A percentile compares a stretch with the other conserved stretches of the same genome.
These are phyloP conservation scores for Lepus townsendii DNA, from an alignment of 2,797 vertebrate species.

Conservation along the genomic window DNA sequence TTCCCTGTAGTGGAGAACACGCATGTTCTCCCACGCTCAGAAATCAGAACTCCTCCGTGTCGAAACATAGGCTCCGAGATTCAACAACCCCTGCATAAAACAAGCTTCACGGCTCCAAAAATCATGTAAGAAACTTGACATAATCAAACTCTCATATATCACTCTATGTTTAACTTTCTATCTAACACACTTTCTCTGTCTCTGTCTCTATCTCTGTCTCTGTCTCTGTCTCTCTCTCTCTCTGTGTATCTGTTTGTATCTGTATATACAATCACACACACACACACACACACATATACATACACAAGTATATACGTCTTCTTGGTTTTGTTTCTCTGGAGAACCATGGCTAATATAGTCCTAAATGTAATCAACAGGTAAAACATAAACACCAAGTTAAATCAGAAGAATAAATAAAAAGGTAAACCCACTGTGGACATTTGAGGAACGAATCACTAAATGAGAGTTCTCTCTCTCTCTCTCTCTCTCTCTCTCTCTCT, in stretches of 20 bases:
- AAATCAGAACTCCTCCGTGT: not conserved
- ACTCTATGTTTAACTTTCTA: too few relatives aligned
- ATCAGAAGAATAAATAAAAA: not conserved
- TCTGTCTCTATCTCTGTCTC: too few relatives aligned
- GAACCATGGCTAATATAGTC: not conserved
- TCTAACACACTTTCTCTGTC: too few relatives aligned
- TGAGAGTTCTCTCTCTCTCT: too few relatives aligned
- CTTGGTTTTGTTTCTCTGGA: not conserved
- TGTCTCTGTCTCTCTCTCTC: too few relatives aligned
- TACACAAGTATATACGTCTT: not conserved
- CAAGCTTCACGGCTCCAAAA: not conserved
- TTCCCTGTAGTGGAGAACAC: too few relatives aligned
- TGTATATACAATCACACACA: too few relatives aligned
- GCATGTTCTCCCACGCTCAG: not conserved
- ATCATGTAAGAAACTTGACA: not conserved
- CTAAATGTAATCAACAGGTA: not conserved
- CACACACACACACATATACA: too few relatives aligned
- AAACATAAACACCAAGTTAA: not conserved
- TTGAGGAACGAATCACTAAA: too few relatives aligned
- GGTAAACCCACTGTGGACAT: too few relatives aligned
- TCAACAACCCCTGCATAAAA: not conserved
- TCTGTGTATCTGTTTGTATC: too few relatives aligned
- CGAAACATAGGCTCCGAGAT: accelerated
- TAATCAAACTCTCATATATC: not conserved
- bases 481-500: too few relatives aligned